These are phyloP conservation scores for Zoanthus sansibaricus DNA, from an alignment of 92 coral and sea anemone genomes.

Conservation along the genomic window DNA sequence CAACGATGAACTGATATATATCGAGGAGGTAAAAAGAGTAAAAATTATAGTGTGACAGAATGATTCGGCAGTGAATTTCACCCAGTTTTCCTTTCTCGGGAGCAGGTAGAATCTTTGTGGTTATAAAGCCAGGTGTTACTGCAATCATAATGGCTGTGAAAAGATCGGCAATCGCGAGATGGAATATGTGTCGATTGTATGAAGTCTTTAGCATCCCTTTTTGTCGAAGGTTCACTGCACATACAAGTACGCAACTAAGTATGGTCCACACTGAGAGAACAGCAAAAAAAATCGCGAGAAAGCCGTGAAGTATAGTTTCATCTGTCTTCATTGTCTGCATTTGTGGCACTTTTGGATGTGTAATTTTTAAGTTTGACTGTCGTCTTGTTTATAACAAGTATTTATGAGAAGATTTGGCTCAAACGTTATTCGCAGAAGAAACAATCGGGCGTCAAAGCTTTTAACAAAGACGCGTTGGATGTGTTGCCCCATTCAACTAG, in stretches of 20 bases:
- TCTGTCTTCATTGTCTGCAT: not conserved
- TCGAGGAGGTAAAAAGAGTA: conserved; percentile 55
- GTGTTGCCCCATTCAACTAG: no score
- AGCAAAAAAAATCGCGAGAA: conserved; percentile 48
- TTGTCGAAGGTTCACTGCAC: conserved; percentile 58
- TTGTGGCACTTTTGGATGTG: not conserved
- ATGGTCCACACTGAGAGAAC: conserved; percentile 52
- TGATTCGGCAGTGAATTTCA: conserved; percentile 63
- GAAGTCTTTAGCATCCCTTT: conserved; percentile 61
- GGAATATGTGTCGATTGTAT: conserved; percentile 64
- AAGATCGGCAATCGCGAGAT: conserved; percentile 65
- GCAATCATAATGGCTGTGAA: conserved; percentile 53
- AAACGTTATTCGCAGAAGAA: not conserved
- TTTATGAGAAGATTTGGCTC: not conserved
- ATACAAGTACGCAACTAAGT: conserved; percentile 55
- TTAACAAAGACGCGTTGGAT: no score
- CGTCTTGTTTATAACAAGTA: not conserved
- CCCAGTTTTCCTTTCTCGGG: conserved; percentile 47
- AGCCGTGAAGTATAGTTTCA: not conserved
- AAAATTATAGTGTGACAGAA: conserved; percentile 63
- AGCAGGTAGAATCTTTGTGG: conserved; percentile 28
- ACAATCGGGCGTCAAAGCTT: not conserved
- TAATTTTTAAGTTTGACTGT: not conserved
- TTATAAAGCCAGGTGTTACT: conserved; percentile 71
- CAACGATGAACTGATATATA: conserved; percentile 62